Evolutionary conservation across 2,888 invertebrate species (phyloP).

Genomic region (Hydriomena furcata): DNA sequence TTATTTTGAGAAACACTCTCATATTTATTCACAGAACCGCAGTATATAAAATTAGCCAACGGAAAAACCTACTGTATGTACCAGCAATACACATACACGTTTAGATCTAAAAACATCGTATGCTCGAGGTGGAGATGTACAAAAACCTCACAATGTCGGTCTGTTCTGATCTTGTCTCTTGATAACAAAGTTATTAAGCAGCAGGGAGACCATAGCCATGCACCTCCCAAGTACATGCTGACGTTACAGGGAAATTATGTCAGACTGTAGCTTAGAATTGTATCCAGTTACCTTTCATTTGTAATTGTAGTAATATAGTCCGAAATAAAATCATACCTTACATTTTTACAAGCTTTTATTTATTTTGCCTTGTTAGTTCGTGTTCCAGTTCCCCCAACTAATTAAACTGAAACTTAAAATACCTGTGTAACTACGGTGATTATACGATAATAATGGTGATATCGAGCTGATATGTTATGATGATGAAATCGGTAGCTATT

Average conservation of each 20-base stretch:
- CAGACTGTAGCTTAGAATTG: neutral
- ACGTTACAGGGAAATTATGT: neutral
- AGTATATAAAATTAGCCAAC: neutral
- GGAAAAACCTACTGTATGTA: conserved; percentile 4
- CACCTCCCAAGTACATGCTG: neutral
- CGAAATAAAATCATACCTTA: too few relatives aligned
- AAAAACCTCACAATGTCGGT: neutral
- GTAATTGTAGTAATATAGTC: too few relatives aligned
- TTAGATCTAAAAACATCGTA: neutral
- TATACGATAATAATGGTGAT: too few relatives aligned
- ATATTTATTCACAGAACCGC: neutral
- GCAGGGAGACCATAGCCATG: neutral
- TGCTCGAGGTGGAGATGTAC: conserved; percentile 5
- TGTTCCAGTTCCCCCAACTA: too few relatives aligned
- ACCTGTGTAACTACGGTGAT: too few relatives aligned
- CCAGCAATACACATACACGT: neutral
- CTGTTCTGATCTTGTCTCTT: neutral
- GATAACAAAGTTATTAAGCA: neutral
- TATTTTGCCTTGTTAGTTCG: too few relatives aligned
- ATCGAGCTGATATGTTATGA: too few relatives aligned
- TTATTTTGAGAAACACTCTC: too few relatives aligned
- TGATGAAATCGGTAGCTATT: too few relatives aligned
- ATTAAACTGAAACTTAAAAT: too few relatives aligned
- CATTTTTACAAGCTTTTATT: too few relatives aligned
- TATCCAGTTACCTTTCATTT: too few relatives aligned